Conservation (phyloP, 1,140 invertebrate species). For the Drosophila triauraria region DNA sequence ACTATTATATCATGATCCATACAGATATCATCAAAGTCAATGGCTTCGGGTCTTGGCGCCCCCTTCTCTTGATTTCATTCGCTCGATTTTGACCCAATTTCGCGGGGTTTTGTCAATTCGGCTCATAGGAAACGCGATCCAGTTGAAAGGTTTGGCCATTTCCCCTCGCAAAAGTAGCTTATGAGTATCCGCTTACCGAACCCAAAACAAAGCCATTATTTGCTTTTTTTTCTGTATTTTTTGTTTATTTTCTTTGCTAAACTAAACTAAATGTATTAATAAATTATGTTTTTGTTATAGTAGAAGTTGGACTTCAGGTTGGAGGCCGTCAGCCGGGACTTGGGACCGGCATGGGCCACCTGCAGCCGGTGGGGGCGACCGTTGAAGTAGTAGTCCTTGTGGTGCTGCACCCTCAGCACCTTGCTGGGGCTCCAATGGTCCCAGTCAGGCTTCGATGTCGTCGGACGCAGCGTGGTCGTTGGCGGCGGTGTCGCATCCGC, state of each 20-base stretch:
- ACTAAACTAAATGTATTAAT: constrained; percentile 67
- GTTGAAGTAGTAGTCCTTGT: constrained; percentile 79
- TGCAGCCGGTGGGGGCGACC: constrained; percentile 78
- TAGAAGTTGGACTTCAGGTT: constrained; percentile 82
- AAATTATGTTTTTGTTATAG: constrained; percentile 84
- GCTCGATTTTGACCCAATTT: constrained; percentile 53
- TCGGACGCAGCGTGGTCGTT: constrained; percentile 24
- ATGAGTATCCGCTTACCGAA: constrained; percentile 18
- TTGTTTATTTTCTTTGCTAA: constrained; percentile 29
- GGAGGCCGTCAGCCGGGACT: constrained; percentile 59
- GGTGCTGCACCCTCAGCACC: constrained; percentile 64
- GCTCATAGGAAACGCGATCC: constrained; percentile 49
- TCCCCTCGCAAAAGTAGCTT: constrained; percentile 26
- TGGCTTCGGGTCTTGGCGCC: constrained; percentile 25
- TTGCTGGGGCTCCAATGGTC: constrained; percentile 52
- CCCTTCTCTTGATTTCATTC: constrained; percentile 34
- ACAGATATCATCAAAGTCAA: constrained; percentile 55
- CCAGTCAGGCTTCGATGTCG: constrained; percentile 18
- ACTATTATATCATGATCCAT: constrained; percentile 54
- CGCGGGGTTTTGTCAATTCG: constrained; percentile 35
- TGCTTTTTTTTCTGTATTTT: neutral
- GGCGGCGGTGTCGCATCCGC: constrained; percentile 18
- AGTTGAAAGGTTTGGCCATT: constrained; percentile 48
- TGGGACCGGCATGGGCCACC: constrained; percentile 71
- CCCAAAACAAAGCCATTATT: constrained; percentile 15